Evolutionary conservation across 2,797 vertebrate genomes (phyloP).

Genomic region (Okamejei kenojei): DNA sequence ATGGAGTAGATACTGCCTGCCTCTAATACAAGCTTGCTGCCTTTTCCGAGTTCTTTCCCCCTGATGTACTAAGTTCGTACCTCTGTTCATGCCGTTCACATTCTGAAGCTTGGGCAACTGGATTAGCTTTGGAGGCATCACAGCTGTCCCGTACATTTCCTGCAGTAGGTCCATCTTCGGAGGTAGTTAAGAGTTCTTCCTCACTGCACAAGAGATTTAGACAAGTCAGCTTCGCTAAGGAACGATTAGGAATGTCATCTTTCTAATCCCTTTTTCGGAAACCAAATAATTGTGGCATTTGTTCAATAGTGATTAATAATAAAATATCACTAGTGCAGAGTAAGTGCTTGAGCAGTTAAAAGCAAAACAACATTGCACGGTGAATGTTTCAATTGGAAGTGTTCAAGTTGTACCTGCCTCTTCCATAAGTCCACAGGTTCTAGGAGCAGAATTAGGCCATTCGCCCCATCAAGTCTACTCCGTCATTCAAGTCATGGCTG

Average conservation of each 20-base stretch:
- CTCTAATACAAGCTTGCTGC: no score
- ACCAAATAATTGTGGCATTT: background rate
- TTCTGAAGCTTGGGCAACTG: constrained; percentile 1
- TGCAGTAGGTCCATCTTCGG: constrained; percentile 21
- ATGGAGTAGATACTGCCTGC: background rate
- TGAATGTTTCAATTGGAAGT: no score
- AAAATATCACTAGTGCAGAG: background rate
- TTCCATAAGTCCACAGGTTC: no score
- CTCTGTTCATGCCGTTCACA: constrained; percentile 1
- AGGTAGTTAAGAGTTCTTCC: constrained; percentile 28
- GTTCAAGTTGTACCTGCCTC: no score
- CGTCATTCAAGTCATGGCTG: no score
- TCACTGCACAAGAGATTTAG: constrained; percentile 5
- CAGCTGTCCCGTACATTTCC: background rate
- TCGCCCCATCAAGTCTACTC: no score
- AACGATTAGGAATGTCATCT: no score
- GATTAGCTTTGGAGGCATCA: background rate
- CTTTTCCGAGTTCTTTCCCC: no score
- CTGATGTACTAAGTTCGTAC: background rate
- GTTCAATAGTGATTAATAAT: background rate
- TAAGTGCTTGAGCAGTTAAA: no score
- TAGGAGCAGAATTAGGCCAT: no score
- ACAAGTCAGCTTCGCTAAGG: background rate
- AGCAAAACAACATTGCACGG: no score
- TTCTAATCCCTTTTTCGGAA: background rate